phyloP scores from a whole-genome alignment of 2,113 vertebrate species.

The Chamaea fasciata region DNA sequence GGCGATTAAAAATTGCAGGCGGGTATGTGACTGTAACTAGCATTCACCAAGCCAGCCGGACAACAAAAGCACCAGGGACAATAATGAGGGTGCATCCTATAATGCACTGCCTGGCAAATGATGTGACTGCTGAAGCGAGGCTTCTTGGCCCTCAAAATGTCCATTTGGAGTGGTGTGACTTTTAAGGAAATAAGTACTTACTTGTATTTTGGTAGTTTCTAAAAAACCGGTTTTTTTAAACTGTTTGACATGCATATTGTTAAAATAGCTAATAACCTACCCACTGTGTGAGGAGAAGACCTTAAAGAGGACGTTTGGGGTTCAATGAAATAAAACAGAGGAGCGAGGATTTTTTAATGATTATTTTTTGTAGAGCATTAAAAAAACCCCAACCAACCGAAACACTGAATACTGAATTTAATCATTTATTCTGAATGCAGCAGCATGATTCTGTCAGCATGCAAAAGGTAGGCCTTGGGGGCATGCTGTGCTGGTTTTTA shows the following conservation, averaged over 20 bases:
- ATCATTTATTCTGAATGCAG: background rate
- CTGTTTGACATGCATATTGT: background rate
- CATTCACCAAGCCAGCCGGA: background rate
- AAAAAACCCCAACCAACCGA: rapidly evolving
- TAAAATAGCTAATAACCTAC: background rate
- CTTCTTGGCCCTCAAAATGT: background rate
- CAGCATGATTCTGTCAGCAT: background rate
- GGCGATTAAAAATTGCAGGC: background rate
- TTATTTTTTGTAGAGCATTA: background rate
- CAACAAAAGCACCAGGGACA: background rate
- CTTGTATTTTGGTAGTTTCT: background rate
- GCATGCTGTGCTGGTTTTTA: background rate
- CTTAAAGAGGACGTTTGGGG: background rate
- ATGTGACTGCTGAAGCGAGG: background rate
- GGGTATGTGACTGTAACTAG: background rate
- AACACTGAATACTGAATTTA: background rate
- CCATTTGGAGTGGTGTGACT: background rate
- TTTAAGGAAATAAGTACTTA: background rate
- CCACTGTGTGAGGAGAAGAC: background rate
- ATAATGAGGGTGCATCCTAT: background rate
- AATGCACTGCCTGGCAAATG: background rate
- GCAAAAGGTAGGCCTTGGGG: background rate
- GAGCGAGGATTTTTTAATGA: background rate
- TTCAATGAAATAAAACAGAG: background rate
- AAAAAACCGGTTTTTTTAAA: background rate